These are phyloP conservation scores for Actinia equina DNA, from an alignment of 64 coral and sea anemone species.

Conservation along the genomic window DNA sequence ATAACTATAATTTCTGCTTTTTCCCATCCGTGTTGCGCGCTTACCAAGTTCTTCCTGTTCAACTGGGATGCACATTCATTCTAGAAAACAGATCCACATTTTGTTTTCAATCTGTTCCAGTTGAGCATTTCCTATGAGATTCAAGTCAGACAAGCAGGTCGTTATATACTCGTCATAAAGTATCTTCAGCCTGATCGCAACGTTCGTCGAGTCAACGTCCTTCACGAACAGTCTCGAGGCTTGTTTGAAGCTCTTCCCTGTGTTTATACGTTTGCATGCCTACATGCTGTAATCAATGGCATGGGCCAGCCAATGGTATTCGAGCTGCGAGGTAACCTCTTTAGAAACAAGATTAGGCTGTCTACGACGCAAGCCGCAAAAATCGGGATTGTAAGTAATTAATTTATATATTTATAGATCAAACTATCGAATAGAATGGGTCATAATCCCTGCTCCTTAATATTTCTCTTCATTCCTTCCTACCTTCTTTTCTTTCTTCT, in stretches of 20 bases:
- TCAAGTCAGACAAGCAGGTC: slow-evolving; percentile 21
- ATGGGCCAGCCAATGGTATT: slow-evolving; percentile 26
- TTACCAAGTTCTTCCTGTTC: no score
- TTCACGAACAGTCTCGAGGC: slow-evolving; percentile 17
- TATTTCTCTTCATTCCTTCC: no score
- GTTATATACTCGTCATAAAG: slow-evolving; percentile 30
- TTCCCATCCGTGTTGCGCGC: not conserved
- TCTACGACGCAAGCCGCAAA: slow-evolving; percentile 23
- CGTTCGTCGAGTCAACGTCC: slow-evolving; percentile 2
- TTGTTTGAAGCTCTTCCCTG: slow-evolving; percentile 60
- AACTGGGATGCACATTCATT: no score
- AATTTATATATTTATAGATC: not conserved
- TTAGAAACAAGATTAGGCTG: slow-evolving; percentile 38
- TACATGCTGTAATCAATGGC: slow-evolving; percentile 30
- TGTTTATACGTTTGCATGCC: slow-evolving; percentile 60
- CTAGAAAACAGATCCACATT: no score
- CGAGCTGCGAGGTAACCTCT: slow-evolving; percentile 19
- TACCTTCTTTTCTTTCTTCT: no score
- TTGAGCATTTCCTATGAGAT: slow-evolving; percentile 31
- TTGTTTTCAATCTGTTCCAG: not conserved
- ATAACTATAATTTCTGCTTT: not conserved
- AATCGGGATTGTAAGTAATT: slow-evolving; percentile 72
- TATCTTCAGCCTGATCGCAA: slow-evolving; percentile 53
- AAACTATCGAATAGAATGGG: no score
- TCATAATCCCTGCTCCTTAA: no score